These are phyloP conservation scores for Danionella cerebrum DNA, from an alignment of 2,113 vertebrate genomes.

Conservation along the genomic window DNA sequence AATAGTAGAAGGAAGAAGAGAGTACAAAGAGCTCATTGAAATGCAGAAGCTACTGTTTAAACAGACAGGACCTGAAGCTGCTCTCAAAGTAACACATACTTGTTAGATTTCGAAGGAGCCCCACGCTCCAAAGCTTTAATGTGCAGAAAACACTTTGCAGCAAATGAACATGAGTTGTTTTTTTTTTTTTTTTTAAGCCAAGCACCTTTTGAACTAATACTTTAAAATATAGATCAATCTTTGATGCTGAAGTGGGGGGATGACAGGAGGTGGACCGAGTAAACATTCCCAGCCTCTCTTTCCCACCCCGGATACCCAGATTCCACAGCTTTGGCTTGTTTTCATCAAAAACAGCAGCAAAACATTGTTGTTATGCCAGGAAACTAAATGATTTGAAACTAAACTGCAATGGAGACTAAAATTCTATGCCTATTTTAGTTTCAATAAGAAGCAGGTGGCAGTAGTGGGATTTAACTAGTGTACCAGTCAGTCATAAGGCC, in stretches of 20 bases:
- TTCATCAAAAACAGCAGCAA: neutral
- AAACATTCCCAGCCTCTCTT: conserved; percentile 48
- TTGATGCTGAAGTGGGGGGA: neutral
- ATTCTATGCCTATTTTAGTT: too few species aligned
- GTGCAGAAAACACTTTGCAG: neutral
- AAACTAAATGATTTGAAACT: too few species aligned
- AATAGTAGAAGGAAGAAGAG: conserved; percentile 22
- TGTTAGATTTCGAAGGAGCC: conserved; percentile 26
- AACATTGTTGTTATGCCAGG: too few species aligned
- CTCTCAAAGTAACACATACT: conserved; percentile 24
- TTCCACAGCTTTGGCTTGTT: neutral
- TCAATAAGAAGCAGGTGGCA: too few species aligned
- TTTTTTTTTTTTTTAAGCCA: neutral
- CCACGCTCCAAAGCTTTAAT: neutral
- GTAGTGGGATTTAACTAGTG: too few species aligned
- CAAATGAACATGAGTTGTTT: neutral
- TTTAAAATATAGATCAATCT: neutral
- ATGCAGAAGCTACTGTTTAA: conserved; percentile 31
- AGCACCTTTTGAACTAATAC: neutral
- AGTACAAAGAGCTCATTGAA: conserved; percentile 29
- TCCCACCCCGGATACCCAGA: conserved; percentile 34
- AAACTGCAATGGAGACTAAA: too few species aligned
- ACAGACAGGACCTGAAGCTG: conserved; percentile 25
- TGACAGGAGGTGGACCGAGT: too few species aligned
- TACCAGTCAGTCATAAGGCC: too few species aligned